Evolutionary conservation across 2,113 vertebrate genomes (phyloP).

Genomic region (Donacobius atricapilla): DNA sequence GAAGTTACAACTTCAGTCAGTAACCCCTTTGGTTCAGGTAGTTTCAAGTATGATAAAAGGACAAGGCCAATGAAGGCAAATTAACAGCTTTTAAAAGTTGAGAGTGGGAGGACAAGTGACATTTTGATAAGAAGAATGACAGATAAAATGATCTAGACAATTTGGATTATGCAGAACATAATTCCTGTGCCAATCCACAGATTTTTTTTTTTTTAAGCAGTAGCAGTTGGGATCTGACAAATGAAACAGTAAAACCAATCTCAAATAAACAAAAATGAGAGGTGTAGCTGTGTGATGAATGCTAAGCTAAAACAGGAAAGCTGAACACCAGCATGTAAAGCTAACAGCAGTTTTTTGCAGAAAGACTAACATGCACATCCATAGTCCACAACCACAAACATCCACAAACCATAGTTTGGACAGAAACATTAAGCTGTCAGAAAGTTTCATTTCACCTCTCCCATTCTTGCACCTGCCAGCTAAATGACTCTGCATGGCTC

Average conservation of each 20-base stretch:
- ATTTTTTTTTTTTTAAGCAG: background rate
- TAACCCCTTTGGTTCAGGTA: background rate
- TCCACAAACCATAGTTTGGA: background rate
- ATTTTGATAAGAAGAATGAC: slow-evolving; percentile 27
- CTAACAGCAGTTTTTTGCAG: background rate
- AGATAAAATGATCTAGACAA: slow-evolving; percentile 37
- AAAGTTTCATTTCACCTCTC: background rate
- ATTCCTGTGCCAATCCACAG: background rate
- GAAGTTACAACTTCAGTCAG: background rate
- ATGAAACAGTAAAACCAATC: background rate
- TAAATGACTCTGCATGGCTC: background rate
- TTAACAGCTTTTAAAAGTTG: slow-evolving; percentile 27
- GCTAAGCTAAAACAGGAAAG: background rate
- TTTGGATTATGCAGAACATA: slow-evolving; percentile 11
- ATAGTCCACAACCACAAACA: no score
- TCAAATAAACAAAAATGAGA: slow-evolving; percentile 19
- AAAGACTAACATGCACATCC: background rate
- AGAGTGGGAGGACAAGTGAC: slow-evolving; percentile 20
- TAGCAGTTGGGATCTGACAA: background rate
- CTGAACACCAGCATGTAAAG: background rate
- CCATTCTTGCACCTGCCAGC: background rate
- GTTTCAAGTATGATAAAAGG: background rate
- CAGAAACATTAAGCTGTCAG: background rate
- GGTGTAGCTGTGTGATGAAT: background rate
- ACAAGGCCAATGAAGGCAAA: slow-evolving; percentile 1